Percentiles rank a stretch among this genome's conserved stretches.
These are phyloP conservation scores for Cryptosula pallasiana DNA, from an alignment of 2,888 invertebrate genomes.

Conservation along the genomic window DNA sequence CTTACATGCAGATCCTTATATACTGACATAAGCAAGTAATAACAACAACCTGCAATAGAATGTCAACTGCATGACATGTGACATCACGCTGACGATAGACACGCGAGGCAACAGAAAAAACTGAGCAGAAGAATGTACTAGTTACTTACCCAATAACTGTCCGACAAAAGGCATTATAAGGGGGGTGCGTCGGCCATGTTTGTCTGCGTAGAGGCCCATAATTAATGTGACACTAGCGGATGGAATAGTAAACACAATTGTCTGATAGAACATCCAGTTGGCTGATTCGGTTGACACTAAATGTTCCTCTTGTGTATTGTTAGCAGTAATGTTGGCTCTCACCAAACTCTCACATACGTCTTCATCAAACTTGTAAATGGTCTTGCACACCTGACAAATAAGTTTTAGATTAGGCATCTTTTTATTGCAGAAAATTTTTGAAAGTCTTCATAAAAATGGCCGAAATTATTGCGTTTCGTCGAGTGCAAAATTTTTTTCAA, in stretches of 20 bases:
- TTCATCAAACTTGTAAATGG: neutral
- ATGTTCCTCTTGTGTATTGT: slow-evolving; percentile 2
- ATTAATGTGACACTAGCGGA: neutral
- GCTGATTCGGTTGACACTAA: neutral
- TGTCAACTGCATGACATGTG: no score
- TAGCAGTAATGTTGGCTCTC: neutral
- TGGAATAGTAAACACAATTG: slow-evolving; percentile 19
- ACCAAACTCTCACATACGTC: slow-evolving; percentile 1
- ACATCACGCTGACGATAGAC: neutral
- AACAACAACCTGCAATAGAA: neutral
- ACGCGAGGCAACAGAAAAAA: neutral
- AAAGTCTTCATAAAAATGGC: no score
- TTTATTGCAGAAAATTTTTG: no score
- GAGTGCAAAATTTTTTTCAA: no score
- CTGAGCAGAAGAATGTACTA: neutral
- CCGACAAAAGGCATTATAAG: neutral
- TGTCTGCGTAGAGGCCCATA: slow-evolving; percentile 11
- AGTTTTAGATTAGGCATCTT: no score
- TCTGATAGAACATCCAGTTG: slow-evolving; percentile 22
- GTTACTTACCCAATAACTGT: neutral
- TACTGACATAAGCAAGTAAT: neutral
- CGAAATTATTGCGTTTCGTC: no score
- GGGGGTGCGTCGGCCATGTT: neutral
- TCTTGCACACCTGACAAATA: slow-evolving; percentile 6
- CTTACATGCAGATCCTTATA: neutral